Base-by-base conservation (phyloP, 1,140 invertebrate genomes). In the Diprion similis region DNA sequence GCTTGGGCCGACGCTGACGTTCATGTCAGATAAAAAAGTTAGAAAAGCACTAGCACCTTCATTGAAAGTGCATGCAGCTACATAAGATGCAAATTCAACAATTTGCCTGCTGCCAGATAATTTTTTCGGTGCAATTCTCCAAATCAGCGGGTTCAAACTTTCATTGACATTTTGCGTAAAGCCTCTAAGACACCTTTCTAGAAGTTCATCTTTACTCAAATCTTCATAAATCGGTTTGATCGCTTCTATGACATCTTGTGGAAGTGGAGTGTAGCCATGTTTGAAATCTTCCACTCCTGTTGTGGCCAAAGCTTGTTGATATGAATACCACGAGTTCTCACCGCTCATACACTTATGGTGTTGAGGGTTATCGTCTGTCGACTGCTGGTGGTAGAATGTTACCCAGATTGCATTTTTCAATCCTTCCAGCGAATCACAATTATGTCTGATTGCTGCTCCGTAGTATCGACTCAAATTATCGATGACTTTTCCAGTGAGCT, bases 391-490 rank as follows among this genome's bases (percentile, higher is more conserved):
- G 18, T 73, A 0, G 13, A 68, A 75, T 46, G 75, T 78, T 8
- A 73, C 77, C 73, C 67, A 77, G 11, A 77, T 69, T 46, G 65
- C 72, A 65, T 73, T 75, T 71, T 77, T 73, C 70, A 76, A 76
- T 13, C 45, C 48, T 46, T 64, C 18, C 8, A 75, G 9, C 1
- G 11, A 48, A 71, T 71, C 67, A 17, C n/a, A 70, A 47, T 59
- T 74, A 37, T 46, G 71, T 59, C 77, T 71, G 66, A 84, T 84
- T 67, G 81, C 78, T 78, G 76, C 76, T 51, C 81, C 77, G 73
- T 78, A 81, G 70, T 81, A 81, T 15, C 66, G 19, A 68, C 67
- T 78, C 66, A 80, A 77, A 66, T 81, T 77, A 77, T 79, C 75
- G 19, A 84, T 83, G 11, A 77, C 17, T 78, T 76, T 79, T 47